phyloP scores from a whole-genome alignment of 2,888 invertebrate genomes.

The Cecidostiba fungosa region DNA sequence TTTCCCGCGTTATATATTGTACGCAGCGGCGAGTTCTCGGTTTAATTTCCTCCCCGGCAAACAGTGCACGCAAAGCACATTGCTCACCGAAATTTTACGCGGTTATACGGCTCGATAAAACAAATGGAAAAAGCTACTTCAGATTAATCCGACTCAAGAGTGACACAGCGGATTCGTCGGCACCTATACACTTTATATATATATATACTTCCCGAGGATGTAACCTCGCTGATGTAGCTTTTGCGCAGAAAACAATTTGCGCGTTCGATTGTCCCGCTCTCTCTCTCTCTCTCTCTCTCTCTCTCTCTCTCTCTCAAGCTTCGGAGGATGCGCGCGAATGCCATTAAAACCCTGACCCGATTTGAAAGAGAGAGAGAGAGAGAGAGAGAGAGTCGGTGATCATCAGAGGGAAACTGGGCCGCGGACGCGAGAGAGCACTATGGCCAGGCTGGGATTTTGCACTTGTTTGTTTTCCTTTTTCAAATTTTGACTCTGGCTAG shows the following conservation, averaged over 20 bases:
- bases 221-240: conserved; percentile 7
- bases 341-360: conserved; percentile 58
- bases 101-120: neutral
- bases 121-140: neutral
- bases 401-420: conserved; percentile 39
- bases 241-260: conserved; percentile 54
- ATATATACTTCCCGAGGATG: neutral
- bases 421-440: conserved; percentile 6
- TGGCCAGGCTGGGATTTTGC: neutral
- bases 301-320: neutral
- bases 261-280: conserved; percentile 22
- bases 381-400: conserved; percentile 9
- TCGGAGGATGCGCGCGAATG: conserved; percentile 38
- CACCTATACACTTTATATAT: too few relatives aligned
- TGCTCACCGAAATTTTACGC: neutral
- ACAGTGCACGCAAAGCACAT: neutral
- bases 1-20: neutral
- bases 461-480: conserved; percentile 10
- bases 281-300: neutral
- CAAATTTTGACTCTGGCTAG: neutral
- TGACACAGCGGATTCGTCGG: neutral
- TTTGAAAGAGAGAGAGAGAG: conserved; percentile 24
- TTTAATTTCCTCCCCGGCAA: neutral
- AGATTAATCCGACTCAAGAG: neutral
- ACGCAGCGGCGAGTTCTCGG: neutral